phyloP scores from a whole-genome alignment of 2,113 vertebrate genomes.

The Paralichthys olivaceus region DNA sequence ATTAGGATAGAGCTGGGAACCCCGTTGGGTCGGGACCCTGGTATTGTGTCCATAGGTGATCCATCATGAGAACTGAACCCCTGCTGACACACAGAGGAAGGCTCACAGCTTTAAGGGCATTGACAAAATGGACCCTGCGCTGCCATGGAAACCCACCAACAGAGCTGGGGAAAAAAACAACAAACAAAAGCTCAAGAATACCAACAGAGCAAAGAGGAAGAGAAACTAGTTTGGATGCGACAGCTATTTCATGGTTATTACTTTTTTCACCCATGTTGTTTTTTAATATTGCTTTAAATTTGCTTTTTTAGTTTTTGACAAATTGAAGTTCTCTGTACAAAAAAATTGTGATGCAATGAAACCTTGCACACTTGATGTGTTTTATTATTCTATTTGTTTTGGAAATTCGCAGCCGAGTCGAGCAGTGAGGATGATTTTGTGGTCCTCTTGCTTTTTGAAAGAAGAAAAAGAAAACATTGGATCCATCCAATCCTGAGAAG shows the following conservation, averaged over 20 bases:
- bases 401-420: too few relatives aligned
- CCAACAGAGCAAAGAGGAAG: slow-evolving; percentile 11
- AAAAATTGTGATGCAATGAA: too few relatives aligned
- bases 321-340: too few relatives aligned
- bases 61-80: slow-evolving; percentile 54
- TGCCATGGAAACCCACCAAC: slow-evolving; percentile 55
- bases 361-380: too few relatives aligned
- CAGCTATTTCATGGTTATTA: background rate
- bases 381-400: too few relatives aligned
- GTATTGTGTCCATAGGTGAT: slow-evolving; percentile 65
- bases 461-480: too few relatives aligned
- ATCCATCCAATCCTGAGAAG: too few relatives aligned
- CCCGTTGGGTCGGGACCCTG: slow-evolving; percentile 43
- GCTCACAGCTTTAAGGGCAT: slow-evolving; percentile 47
- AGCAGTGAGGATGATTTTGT: too few relatives aligned
- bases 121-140: slow-evolving; percentile 7
- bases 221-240: background rate
- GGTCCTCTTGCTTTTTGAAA: too few relatives aligned
- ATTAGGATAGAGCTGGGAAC: slow-evolving; percentile 42
- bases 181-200: slow-evolving; percentile 12
- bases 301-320: too few relatives aligned
- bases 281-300: too few relatives aligned
- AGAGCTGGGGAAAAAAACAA: background rate
- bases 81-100: slow-evolving; percentile 59
- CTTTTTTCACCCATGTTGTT: too few relatives aligned